Percentiles rank a stretch among this genome's conserved stretches.
Conservation (phyloP, 1,140 invertebrate species). For the Drosophila subobscura region DNA sequence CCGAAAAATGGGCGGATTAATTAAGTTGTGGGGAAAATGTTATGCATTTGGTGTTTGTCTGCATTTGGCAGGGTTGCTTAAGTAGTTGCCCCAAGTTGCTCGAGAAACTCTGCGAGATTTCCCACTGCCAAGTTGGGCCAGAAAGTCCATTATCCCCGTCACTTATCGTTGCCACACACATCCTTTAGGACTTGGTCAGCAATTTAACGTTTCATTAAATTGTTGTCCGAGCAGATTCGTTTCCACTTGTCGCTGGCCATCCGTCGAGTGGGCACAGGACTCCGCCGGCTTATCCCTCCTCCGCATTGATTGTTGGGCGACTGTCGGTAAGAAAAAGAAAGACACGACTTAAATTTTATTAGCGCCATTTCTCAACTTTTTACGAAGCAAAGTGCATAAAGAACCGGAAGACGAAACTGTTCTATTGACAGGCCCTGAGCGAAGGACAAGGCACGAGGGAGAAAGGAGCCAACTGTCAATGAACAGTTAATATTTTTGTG, state of each 20-base stretch:
- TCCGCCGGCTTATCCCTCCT: too few relatives aligned
- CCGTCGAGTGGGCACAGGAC: not conserved
- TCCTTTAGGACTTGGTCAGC: constrained; percentile 8
- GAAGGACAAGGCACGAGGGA: not conserved
- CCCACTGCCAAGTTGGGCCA: not conserved
- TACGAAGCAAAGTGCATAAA: constrained; percentile 18
- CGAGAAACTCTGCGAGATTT: too few relatives aligned
- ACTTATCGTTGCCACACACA: constrained; percentile 10
- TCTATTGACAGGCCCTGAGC: constrained; percentile 46
- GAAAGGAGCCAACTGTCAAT: constrained; percentile 58
- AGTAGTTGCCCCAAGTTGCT: constrained; percentile 17
- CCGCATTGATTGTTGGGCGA: too few relatives aligned
- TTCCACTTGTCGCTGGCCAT: constrained; percentile 34
- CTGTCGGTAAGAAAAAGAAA: constrained; percentile 8
- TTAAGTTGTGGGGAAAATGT: constrained; percentile 37
- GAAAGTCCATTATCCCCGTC: constrained; percentile 1
- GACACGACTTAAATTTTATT: constrained; percentile 56
- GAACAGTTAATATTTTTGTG: constrained; percentile 77
- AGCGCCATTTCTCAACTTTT: constrained; percentile 59
- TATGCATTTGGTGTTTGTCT: constrained; percentile 44
- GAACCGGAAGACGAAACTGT: constrained; percentile 35
- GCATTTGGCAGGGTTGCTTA: constrained; percentile 18
- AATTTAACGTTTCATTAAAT: constrained; percentile 55
- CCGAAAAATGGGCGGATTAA: constrained; percentile 54
- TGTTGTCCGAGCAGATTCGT: constrained; percentile 36